Evolutionary conservation across 2,888 invertebrate genomes (phyloP).

Genomic region (Melanophora roralis): DNA sequence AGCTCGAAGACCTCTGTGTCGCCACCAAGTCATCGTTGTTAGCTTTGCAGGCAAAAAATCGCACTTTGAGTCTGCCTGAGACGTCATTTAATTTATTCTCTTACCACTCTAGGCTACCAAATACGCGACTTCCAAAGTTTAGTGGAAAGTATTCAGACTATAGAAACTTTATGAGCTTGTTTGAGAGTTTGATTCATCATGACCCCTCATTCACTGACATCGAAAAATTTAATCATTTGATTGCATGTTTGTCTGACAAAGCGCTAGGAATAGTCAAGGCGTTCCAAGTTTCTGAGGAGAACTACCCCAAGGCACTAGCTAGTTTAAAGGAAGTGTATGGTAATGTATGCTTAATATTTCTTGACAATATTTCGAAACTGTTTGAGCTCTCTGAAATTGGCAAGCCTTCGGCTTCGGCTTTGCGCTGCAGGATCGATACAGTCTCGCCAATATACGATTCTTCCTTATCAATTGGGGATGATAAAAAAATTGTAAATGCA

Average conservation of each 20-base stretch:
- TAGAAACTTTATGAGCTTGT: background rate
- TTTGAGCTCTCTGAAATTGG: background rate
- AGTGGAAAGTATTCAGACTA: slow-evolving; percentile 34
- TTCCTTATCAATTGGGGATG: background rate
- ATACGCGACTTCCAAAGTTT: background rate
- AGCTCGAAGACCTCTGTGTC: background rate
- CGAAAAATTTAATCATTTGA: slow-evolving; percentile 39
- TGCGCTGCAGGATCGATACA: background rate
- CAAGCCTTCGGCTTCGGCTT: background rate
- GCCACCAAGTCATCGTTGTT: background rate
- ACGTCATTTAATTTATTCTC: background rate
- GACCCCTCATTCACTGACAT: slow-evolving; percentile 15
- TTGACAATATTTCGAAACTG: background rate
- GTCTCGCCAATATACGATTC: background rate
- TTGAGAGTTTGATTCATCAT: slow-evolving; percentile 5
- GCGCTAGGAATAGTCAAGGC: background rate
- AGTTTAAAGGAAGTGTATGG: background rate
- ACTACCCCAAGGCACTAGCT: slow-evolving; percentile 1
- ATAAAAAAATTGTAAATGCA: background rate
- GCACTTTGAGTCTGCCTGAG: background rate
- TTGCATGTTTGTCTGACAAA: background rate
- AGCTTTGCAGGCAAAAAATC: background rate
- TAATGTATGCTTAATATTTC: background rate
- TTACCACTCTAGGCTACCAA: background rate
- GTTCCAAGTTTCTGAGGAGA: background rate